Base-by-base conservation (phyloP, 1,140 invertebrate species). In the Pinna nobilis region DNA sequence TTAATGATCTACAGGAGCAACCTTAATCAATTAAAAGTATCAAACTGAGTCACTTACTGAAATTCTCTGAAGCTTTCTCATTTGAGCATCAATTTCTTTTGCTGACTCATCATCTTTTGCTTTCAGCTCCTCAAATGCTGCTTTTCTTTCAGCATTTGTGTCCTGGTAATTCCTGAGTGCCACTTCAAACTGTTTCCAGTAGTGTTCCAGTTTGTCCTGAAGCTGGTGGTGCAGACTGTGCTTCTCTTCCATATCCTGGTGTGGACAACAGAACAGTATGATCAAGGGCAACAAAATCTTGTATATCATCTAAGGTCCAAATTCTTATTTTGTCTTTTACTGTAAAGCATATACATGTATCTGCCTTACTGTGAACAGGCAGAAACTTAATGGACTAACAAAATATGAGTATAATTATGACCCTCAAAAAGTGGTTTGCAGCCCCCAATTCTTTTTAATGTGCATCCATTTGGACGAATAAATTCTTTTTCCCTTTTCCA, bases 201-300 rank as follows among this genome's bases (percentile, higher is more conserved):
- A 79, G 5, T 86, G 79, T 28, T 88, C 85, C 11, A 89, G 81
- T 37, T 86, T 84, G 7, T 76, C 74, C 69, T 90, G 88, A 37
- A 90, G 78, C 4, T 79, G 70, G 23, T 86, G 79, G 66, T 84
- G 72, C 35, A 90, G 70, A 3, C 87, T 83, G 79, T 90, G 88
- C 67, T 89, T 89, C 64, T 90, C 89, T 76, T 90, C 89, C 33
- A 89, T 74, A 69, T 88, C 88, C 89, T 90, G 60, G n/a, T 67
- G 59, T n/a, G 20, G 61, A 35, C n/a, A 18, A 28, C 15, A 47
- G 20, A 18, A 47, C 2, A 18, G 18, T 49, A 11, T 49, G 18
- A n/a, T 23, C 23, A 23, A 49, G 18, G 1, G 18, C 44, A 49
- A n/a, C 6, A n/a, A 23, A 7, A 18, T n/a, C 23, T 18, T n/a